Base-by-base conservation (phyloP, 2,888 invertebrate species). In the Tetheella fluctuosa region DNA sequence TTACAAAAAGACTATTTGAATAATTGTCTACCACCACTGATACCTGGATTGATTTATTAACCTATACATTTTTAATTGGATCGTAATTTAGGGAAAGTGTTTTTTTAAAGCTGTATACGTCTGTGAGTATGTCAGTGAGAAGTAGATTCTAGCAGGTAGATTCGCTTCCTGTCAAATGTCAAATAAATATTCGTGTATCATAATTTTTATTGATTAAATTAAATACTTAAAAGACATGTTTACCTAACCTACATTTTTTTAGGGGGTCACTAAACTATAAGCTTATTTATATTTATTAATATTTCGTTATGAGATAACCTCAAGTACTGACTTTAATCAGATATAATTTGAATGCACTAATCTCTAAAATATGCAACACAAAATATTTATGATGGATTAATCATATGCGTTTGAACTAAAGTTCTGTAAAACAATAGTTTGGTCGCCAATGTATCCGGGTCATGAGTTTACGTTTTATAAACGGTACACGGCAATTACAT, bases 401-500 rank as follows among this genome's bases (percentile, higher is more conserved):
- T 64, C 64, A 66, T 65, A 52, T 42, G 37, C 34, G 34, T 54
- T 54, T 54, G 20, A 54, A 20, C 34, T 34, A 20, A 23, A 54
- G 1, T 55, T 37, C 13, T 8, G 42, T 52, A 48, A 59, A 55
- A 68, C 58, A 67, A 63, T 59, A n/a, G 67, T 65, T 68, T 67
- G 66, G 66, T 67, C 62, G 67, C 48, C 69, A 64, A 68, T 71
- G 69, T 69, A 80, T 77, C 70, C 76, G 75, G 80, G 80, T 81
- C 79, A 77, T 74, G 74, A 81, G 81, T 82, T 80, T 76, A 76
- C 73, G 70, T 71, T 65, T 73, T 75, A 79, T 76, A 67, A 81
- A 82, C 85, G 77, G 80, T 81, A 80, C 75, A 69, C 68, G 62
- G 77, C 76, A 81, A 83, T 34, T 34, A 84, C 81, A n/a, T n/a